phyloP scores from a whole-genome alignment of 2,888 invertebrate genomes.

The Acrobasis suavella region DNA sequence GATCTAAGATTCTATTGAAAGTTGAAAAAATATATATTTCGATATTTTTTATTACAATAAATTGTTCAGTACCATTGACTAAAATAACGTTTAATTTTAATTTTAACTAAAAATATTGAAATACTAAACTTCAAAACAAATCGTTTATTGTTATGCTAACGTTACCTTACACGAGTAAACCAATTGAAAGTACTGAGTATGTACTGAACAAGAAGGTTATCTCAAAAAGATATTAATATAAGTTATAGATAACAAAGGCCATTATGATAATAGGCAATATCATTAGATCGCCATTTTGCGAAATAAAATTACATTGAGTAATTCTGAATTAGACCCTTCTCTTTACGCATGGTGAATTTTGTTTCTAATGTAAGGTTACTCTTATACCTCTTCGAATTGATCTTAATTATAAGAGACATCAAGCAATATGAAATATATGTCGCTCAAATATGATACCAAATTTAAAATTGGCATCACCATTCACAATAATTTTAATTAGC shows the following conservation, averaged over 20 bases:
- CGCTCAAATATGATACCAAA: too few species aligned
- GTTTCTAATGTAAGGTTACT: not conserved
- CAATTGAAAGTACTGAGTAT: not conserved
- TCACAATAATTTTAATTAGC: too few species aligned
- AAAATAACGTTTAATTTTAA: too few species aligned
- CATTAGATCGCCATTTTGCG: slow-evolving; percentile 2
- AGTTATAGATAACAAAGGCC: not conserved
- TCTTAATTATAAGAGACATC: not conserved
- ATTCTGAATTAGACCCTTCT: not conserved
- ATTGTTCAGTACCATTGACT: too few species aligned
- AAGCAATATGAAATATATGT: not conserved
- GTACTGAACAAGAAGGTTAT: not conserved
- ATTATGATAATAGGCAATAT: slow-evolving; percentile 10
- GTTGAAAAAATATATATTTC: too few species aligned
- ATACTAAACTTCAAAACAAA: too few species aligned
- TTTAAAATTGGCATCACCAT: too few species aligned
- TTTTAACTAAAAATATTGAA: too few species aligned
- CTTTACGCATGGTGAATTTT: not conserved
- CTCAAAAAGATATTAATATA: not conserved
- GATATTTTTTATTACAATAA: too few species aligned
- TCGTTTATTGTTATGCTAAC: not conserved
- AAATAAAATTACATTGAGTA: slow-evolving; percentile 6
- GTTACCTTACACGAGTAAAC: not conserved
- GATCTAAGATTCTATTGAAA: too few species aligned
- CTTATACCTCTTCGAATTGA: not conserved